These are phyloP conservation scores for Amphiprion clarkii DNA, from an alignment of 2,797 vertebrate species.

Conservation along the genomic window DNA sequence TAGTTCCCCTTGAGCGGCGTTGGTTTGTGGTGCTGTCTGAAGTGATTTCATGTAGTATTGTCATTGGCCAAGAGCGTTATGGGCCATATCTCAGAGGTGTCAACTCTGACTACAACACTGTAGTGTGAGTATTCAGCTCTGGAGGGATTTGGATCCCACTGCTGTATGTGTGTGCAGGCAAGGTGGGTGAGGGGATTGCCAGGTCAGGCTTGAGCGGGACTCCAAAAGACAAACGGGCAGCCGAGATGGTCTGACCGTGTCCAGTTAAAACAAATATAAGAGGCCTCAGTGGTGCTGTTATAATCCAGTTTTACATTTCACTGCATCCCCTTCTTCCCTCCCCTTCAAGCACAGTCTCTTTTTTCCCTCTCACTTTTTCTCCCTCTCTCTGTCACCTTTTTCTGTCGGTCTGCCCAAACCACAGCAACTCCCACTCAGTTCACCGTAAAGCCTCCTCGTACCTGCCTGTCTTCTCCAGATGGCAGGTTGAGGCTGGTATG, in stretches of 20 bases:
- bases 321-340: constrained; percentile 22
- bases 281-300: constrained; percentile 59
- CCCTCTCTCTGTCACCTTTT: constrained; percentile 60
- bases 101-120: constrained; percentile 45
- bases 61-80: constrained; percentile 57
- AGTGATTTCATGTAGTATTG: constrained; percentile 64
- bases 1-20: constrained; percentile 63
- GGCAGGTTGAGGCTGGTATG: constrained; percentile 35
- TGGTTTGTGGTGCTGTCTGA: constrained; percentile 54
- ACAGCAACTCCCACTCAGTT: constrained; percentile 66
- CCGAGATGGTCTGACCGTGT: constrained; percentile 53
- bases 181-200: constrained; percentile 39
- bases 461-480: constrained; percentile 60
- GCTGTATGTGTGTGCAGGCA: constrained; percentile 21
- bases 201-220: constrained; percentile 56
- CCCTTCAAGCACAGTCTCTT: constrained; percentile 26
- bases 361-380: constrained; percentile 53
- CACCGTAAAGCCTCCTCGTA: constrained; percentile 62
- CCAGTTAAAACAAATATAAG: constrained; percentile 74
- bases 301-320: constrained; percentile 61
- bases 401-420: constrained; percentile 61
- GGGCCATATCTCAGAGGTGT: constrained; percentile 51
- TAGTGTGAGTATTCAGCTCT: constrained; percentile 46
- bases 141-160: constrained; percentile 24
- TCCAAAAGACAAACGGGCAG: constrained; percentile 68